These are phyloP conservation scores for Drosophila obscura DNA, from an alignment of 1,140 invertebrate species.

Conservation along the genomic window DNA sequence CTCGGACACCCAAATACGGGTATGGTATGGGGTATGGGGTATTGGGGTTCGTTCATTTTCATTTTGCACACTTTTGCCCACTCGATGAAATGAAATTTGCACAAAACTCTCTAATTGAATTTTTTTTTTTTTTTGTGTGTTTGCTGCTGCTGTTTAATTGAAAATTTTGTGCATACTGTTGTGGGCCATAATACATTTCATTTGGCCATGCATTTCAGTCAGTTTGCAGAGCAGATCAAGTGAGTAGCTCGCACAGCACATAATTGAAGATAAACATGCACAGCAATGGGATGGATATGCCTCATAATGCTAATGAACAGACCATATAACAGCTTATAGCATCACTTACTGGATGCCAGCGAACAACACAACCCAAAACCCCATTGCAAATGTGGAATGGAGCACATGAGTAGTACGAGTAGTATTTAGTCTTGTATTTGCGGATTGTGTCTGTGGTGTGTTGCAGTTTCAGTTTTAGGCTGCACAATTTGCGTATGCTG, in stretches of 20 bases:
- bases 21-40: too few species aligned
- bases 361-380: too few species aligned
- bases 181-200: constrained; percentile 5
- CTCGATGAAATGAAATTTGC: constrained; percentile 36
- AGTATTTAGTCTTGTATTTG: too few species aligned
- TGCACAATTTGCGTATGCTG: too few species aligned
- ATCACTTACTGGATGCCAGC: too few species aligned
- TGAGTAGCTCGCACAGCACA: constrained; percentile 14
- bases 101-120: constrained; percentile 48
- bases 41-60: constrained; percentile 3
- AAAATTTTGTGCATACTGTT: constrained; percentile 12
- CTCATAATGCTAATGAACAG: background rate
- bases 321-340: background rate
- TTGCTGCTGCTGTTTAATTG: background rate
- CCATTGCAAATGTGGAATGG: too few species aligned
- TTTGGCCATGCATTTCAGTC: constrained; percentile 15
- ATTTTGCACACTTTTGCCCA: constrained; percentile 14
- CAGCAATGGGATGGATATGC: constrained; percentile 4
- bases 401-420: too few species aligned
- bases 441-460: too few species aligned
- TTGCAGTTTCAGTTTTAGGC: too few species aligned
- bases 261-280: constrained; percentile 32
- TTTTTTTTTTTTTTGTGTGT: background rate
- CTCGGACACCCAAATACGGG: too few species aligned
- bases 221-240: constrained; percentile 11